Base-by-base conservation (phyloP, 2,888 invertebrate genomes). In the Dicycla oo region DNA sequence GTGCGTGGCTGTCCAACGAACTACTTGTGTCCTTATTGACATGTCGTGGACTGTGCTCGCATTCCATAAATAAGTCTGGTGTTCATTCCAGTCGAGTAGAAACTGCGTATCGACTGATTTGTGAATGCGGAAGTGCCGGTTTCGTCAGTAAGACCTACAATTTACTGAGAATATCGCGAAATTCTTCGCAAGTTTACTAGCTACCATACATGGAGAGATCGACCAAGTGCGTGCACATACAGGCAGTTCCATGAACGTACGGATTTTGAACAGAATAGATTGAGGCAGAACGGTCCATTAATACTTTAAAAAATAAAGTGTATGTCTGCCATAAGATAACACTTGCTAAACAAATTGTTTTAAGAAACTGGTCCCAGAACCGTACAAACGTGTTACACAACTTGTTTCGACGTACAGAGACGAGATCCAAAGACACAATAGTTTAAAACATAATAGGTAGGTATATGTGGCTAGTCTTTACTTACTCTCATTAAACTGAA, bases 71-170 rank as follows among this genome's bases (percentile, higher is more conserved):
- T 10, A n/a, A 54, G 40, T 53, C 38, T 80, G 49, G 2, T 40
- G 23, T 13, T 20, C 26, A 45, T 61, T 47, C 15, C 20, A 75
- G 30, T 64, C 40, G n/a, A 54, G 51, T 15, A 40, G n/a, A 79
- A 54, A 47, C 47, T 30, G 40, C 13, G 11, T 34, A 26, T 23
- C 13, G 8, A 49, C 18, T n/a, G 38, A 47, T 58, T 57, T 43
- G 15, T 53, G 73, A 73, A 47, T 73, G 79, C 73, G 73, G 72
- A 73, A 71, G 43, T n/a, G 13, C 11, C 20, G 5, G 30, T 13
- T 13, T 49, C n/a, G 15, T 15, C 26, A 56, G 54, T n/a, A 20
- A n/a, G 40, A 20, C 40, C 10, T 40, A 30, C 15, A 15, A 4
- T 72, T 53, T 53, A 54, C 23, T 23, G 15, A 13, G 18, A 53